Percentiles rank a stretch among this genome's conserved stretches.
Evolutionary conservation across 2,797 vertebrate genomes (phyloP).

Genomic region (Lepus townsendii): DNA sequence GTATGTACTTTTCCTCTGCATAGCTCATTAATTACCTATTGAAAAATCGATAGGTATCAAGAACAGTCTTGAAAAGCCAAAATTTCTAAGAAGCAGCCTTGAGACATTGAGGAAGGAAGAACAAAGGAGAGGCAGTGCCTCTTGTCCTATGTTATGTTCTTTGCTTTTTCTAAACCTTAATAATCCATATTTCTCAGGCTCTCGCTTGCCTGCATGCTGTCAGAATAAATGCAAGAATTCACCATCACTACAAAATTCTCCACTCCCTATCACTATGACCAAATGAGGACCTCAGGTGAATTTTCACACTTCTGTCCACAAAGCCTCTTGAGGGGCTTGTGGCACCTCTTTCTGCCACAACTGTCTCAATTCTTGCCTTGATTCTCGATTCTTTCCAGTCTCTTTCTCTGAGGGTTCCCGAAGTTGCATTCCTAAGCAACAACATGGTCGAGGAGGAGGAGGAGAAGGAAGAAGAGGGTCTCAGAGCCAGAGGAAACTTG

Average conservation of each 20-base stretch:
- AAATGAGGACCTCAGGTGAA: neutral
- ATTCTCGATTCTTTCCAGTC: neutral
- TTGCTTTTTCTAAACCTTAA: neutral
- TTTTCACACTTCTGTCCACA: neutral
- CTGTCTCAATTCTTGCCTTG: neutral
- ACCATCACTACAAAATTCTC: neutral
- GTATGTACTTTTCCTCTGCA: conserved; percentile 40
- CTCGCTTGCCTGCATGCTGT: neutral
- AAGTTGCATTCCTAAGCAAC: neutral
- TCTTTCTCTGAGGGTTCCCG: neutral
- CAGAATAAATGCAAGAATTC: neutral
- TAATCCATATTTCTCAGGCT: conserved; percentile 1
- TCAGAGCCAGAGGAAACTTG: neutral
- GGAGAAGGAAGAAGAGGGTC: neutral
- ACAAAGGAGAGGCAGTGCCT: neutral
- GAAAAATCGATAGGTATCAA: conserved; percentile 64
- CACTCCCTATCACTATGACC: neutral
- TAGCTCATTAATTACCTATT: conserved; percentile 67
- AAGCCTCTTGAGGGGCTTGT: neutral
- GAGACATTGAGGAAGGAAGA: neutral
- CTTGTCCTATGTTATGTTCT: neutral
- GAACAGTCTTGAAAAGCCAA: conserved; percentile 14
- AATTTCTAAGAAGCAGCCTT: neutral
- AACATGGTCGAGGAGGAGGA: neutral
- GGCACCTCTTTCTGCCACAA: neutral